phyloP scores from a whole-genome alignment of 2,888 invertebrate genomes.

The Metalampra italica region DNA sequence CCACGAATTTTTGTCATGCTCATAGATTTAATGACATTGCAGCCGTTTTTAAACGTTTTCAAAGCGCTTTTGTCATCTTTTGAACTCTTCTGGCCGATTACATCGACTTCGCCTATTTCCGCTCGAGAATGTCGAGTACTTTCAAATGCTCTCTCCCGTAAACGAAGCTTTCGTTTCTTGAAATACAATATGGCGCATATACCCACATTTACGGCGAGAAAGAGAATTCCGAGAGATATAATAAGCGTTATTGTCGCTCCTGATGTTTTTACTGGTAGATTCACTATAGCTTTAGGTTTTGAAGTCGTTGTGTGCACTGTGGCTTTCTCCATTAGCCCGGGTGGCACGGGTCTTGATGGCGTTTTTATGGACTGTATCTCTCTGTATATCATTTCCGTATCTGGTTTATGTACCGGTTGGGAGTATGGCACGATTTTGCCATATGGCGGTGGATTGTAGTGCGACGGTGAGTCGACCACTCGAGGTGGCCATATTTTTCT shows the following conservation, averaged over 20 bases:
- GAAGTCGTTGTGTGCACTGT: constrained; percentile 33
- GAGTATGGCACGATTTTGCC: constrained; percentile 40
- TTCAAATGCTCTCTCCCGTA: constrained; percentile 66
- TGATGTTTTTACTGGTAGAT: constrained; percentile 71
- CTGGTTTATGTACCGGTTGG: constrained; percentile 24
- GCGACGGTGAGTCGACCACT: constrained; percentile 33
- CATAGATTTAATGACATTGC: constrained; percentile 79
- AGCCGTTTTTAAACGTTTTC: constrained; percentile 71
- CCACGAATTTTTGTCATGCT: constrained; percentile 71
- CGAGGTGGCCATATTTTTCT: constrained; percentile 49
- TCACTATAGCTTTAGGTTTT: constrained; percentile 34
- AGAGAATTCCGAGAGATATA: constrained; percentile 82
- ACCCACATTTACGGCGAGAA: constrained; percentile 85
- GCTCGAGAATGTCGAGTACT: constrained; percentile 69
- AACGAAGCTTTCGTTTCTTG: constrained; percentile 79
- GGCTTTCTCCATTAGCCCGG: constrained; percentile 52
- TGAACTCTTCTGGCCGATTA: constrained; percentile 65
- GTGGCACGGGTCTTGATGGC: constrained; percentile 46
- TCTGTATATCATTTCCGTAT: constrained; percentile 51
- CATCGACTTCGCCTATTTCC: constrained; percentile 69
- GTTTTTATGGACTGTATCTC: constrained; percentile 64
- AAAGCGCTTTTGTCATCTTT: constrained; percentile 67
- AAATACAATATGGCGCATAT: constrained; percentile 83
- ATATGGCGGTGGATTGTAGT: constrained; percentile 41
- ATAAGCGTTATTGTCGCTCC: constrained; percentile 81